Conservation (phyloP, 2,797 vertebrate species). For the Schizothorax lantsangensis region DNA sequence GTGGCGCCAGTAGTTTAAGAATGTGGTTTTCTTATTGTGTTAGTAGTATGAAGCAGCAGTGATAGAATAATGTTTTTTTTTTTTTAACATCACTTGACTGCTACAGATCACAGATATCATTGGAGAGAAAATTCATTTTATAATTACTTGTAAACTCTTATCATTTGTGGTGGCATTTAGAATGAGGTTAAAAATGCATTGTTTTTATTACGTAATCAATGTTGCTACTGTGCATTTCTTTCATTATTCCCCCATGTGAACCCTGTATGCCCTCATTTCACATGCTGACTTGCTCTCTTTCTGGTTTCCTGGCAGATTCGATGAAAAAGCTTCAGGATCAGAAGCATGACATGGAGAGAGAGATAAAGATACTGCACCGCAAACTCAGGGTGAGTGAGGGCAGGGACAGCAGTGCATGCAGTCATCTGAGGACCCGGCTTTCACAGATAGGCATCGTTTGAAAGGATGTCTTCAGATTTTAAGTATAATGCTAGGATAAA, state of each 20-base stretch:
- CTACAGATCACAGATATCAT: background rate
- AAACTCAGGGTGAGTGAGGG: slow-evolving; percentile 78
- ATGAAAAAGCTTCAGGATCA: slow-evolving; percentile 90
- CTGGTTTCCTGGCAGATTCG: slow-evolving; percentile 70
- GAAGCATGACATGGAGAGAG: slow-evolving; percentile 89
- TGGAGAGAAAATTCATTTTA: background rate
- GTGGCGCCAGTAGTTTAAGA: slow-evolving; percentile 7
- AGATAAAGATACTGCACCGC: slow-evolving; percentile 87
- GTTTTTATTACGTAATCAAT: background rate
- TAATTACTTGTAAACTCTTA: background rate
- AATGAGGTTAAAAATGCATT: background rate
- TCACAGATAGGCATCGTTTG: background rate
- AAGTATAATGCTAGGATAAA: background rate
- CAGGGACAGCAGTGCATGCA: background rate
- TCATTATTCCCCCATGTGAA: slow-evolving; percentile 7
- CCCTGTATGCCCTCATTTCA: background rate
- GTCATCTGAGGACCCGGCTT: background rate
- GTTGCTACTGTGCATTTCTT: background rate
- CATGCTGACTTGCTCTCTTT: slow-evolving; percentile 5
- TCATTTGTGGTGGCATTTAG: background rate
- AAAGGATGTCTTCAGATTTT: slow-evolving; percentile 1
- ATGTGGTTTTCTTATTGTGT: background rate
- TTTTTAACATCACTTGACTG: background rate
- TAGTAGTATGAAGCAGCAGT: background rate
- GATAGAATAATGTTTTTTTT: background rate